These are phyloP conservation scores for Barnardius zonarius DNA, from an alignment of 2,113 vertebrate species.

Conservation along the genomic window DNA sequence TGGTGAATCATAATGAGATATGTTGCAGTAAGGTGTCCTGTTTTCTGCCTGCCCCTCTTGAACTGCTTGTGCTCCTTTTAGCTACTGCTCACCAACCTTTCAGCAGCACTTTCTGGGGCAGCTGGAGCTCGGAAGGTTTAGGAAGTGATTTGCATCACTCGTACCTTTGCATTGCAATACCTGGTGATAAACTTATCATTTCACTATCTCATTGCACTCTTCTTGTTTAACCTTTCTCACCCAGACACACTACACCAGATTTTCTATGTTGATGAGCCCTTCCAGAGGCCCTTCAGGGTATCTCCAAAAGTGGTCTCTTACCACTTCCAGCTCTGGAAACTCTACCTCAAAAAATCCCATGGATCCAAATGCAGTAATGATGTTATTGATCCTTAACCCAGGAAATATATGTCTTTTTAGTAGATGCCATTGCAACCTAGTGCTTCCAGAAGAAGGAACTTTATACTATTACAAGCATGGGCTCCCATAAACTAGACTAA, in stretches of 20 bases:
- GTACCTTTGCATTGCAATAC: background rate
- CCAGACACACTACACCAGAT: background rate
- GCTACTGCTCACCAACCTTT: background rate
- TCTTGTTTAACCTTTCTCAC: background rate
- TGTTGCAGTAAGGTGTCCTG: background rate
- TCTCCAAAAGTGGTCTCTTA: background rate
- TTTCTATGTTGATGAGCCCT: background rate
- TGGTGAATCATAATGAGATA: background rate
- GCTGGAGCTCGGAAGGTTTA: background rate
- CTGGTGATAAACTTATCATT: background rate
- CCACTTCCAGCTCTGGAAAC: background rate
- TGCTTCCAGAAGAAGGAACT: background rate
- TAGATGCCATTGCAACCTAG: background rate
- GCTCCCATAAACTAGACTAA: background rate
- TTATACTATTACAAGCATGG: background rate
- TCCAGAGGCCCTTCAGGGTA: background rate
- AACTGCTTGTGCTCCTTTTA: background rate
- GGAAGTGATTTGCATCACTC: background rate
- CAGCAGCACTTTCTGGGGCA: background rate
- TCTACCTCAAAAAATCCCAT: background rate
- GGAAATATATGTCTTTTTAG: background rate
- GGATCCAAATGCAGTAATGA: background rate
- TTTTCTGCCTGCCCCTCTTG: background rate
- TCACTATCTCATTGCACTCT: background rate
- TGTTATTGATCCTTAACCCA: background rate